These are phyloP conservation scores for Diabrotica virgifera DNA, from an alignment of 1,140 invertebrate genomes.

Conservation along the genomic window DNA sequence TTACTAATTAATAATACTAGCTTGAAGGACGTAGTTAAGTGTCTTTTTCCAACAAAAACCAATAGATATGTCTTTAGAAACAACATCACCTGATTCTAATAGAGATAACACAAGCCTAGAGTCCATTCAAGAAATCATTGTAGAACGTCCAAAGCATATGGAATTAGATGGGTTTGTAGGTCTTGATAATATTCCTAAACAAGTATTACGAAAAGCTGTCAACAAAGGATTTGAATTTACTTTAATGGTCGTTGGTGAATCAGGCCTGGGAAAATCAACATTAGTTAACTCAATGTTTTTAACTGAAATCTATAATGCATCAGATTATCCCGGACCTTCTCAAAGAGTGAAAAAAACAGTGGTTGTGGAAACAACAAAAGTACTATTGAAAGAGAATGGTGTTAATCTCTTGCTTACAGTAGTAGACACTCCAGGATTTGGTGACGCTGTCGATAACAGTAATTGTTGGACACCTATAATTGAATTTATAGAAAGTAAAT, in stretches of 20 bases:
- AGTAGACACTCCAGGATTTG: conserved; percentile 98
- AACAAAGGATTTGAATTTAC: conserved; percentile 99
- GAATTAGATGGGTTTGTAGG: conserved; percentile 90
- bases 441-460: conserved; percentile 96
- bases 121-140: conserved; percentile 41
- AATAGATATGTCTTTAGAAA: conserved; percentile 36
- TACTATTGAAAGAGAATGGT: no score
- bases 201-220: conserved; percentile 98
- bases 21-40: not conserved
- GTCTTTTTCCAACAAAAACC: conserved; percentile 38
- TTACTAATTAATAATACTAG: not conserved
- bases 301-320: conserved; percentile 88
- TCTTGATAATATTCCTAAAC: conserved; percentile 95
- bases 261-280: conserved; percentile 97
- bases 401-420: conserved; percentile 88
- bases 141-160: conserved; percentile 67
- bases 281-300: conserved; percentile 99
- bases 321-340: conserved; percentile 79
- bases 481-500: conserved; percentile 95
- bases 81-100: conserved; percentile 30
- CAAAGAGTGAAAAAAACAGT: conserved; percentile 89
- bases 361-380: conserved; percentile 89
- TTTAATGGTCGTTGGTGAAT: conserved; percentile 98
- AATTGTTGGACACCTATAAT: conserved; percentile 98
- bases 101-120: conserved; percentile 41